Conservation (phyloP, 2,113 vertebrate genomes). For the Ranitomeya variabilis region DNA sequence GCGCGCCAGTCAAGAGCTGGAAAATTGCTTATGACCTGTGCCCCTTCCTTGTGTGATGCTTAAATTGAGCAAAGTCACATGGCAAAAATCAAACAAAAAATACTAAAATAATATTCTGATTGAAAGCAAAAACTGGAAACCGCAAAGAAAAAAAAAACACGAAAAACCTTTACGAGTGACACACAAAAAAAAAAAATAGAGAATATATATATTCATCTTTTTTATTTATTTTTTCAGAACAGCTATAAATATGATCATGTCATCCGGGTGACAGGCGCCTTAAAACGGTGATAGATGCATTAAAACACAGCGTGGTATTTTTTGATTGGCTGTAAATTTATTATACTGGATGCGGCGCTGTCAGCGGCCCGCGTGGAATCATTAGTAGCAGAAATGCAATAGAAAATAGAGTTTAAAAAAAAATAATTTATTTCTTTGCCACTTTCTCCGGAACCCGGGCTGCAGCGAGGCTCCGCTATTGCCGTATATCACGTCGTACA, state of each 20-base stretch:
- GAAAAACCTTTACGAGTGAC: too few species aligned
- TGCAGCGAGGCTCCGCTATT: not conserved
- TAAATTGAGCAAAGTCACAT: too few species aligned
- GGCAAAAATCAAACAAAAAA: too few species aligned
- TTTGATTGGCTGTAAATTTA: slow-evolving; percentile 50
- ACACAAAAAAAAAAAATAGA: not conserved
- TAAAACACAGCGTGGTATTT: slow-evolving; percentile 14
- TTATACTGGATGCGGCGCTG: slow-evolving; percentile 33
- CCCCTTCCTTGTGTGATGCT: too few species aligned
- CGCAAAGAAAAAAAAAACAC: too few species aligned
- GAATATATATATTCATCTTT: not conserved
- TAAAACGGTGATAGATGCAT: slow-evolving; percentile 41
- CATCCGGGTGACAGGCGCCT: not conserved
- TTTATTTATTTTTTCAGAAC: not conserved
- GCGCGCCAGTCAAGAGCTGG: too few species aligned
- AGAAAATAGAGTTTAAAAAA: slow-evolving; percentile 40
- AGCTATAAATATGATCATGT: slow-evolving; percentile 20
- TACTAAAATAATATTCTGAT: too few species aligned
- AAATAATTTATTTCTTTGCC: slow-evolving; percentile 24
- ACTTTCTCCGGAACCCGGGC: slow-evolving; percentile 9
- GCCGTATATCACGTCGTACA: not conserved
- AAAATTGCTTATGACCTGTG: too few species aligned
- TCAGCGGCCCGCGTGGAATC: slow-evolving; percentile 16
- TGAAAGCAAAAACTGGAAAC: too few species aligned
- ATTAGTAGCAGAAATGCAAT: slow-evolving; percentile 29